phyloP scores from a whole-genome alignment of 2,113 vertebrate genomes.

The Ptilonorhynchus violaceus region DNA sequence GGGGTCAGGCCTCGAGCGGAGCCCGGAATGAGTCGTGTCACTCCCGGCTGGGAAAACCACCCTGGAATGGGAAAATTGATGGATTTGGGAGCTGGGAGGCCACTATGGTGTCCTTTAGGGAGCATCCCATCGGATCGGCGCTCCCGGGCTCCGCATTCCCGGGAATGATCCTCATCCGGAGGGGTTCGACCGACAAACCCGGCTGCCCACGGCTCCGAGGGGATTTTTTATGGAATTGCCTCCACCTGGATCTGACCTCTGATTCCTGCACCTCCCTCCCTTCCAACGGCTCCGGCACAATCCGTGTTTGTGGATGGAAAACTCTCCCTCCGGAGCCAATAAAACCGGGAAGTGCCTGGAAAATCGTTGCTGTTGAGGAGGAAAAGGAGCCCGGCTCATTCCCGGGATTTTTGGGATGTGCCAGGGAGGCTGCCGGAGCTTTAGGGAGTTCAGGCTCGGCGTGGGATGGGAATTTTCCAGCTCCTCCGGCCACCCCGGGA shows the following conservation, averaged over 20 bases:
- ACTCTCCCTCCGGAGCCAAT: not conserved
- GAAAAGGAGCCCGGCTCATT: not conserved
- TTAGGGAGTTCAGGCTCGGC: not conserved
- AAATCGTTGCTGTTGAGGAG: not conserved
- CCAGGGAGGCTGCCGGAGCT: not conserved
- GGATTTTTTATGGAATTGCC: rapidly evolving
- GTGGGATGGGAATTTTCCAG: not conserved
- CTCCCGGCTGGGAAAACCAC: not conserved
- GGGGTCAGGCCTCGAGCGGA: not conserved
- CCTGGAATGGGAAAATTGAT: not conserved
- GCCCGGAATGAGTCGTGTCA: not conserved
- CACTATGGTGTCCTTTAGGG: not conserved
- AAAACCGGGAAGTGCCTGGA: rapidly evolving
- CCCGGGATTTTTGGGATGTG: not conserved
- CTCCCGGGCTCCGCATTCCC: rapidly evolving
- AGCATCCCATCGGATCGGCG: rapidly evolving
- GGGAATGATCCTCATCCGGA: not conserved
- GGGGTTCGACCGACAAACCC: not conserved
- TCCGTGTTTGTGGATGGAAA: not conserved
- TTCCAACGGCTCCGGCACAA: rapidly evolving
- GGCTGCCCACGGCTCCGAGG: rapidly evolving
- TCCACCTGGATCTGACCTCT: not conserved
- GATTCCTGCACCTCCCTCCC: rapidly evolving
- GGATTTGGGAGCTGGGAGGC: not conserved
- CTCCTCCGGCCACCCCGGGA: not conserved